Evolutionary conservation across 2,113 vertebrate species (phyloP).

Genomic region (Petrocephalus zakoni): DNA sequence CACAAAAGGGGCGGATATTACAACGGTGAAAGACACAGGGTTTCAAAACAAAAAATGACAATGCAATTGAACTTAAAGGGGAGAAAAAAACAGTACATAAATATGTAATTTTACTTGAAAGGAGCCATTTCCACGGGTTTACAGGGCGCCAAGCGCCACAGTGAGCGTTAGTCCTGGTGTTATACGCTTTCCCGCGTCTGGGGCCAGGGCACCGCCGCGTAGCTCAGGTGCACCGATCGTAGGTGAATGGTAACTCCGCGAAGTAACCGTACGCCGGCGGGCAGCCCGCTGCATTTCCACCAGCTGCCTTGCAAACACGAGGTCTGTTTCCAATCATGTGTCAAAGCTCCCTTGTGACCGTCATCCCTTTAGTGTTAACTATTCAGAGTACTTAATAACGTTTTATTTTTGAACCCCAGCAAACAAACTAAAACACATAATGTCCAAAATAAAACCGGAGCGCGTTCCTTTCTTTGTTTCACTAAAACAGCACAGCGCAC

Average conservation of each 20-base stretch:
- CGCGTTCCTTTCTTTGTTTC: neutral
- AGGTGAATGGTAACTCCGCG: neutral
- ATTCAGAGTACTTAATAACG: neutral
- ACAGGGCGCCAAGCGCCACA: neutral
- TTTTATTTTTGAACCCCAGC: neutral
- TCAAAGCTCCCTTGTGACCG: neutral
- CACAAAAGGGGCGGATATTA: neutral
- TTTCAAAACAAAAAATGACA: neutral
- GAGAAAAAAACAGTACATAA: neutral
- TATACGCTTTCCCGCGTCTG: neutral
- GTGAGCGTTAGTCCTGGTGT: neutral
- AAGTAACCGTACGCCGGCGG: neutral
- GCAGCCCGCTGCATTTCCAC: neutral
- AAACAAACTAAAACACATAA: neutral
- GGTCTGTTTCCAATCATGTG: slow-evolving; percentile 3
- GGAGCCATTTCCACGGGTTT: neutral
- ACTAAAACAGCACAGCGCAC: neutral
- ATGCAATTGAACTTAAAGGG: neutral
- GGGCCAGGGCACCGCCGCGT: neutral
- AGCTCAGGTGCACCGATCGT: neutral
- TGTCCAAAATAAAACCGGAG: neutral
- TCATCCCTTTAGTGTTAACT: neutral
- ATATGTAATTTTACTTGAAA: neutral
- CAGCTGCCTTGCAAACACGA: neutral
- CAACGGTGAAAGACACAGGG: neutral